phyloP scores from a whole-genome alignment of 37 sponge, comb jelly and placozoan species.

The Mnemiopsis leidyi region DNA sequence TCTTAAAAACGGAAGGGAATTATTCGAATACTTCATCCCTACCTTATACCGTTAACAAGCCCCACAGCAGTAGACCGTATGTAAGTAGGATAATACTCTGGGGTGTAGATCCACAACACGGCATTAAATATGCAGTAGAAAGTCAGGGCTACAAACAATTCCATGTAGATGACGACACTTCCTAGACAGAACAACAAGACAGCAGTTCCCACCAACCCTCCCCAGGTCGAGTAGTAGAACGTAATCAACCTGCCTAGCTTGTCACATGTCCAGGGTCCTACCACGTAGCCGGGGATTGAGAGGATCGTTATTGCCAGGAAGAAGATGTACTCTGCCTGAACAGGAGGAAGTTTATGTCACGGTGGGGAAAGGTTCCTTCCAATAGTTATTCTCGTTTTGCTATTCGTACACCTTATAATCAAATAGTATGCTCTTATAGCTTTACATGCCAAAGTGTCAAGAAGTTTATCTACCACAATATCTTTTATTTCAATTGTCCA shows the following conservation, averaged over 20 bases:
- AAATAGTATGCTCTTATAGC: too few species aligned
- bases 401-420: too few species aligned
- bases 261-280: slow-evolving; percentile 9
- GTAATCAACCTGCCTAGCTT: not conserved
- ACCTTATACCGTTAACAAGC: not conserved
- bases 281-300: not conserved
- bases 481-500: too few species aligned
- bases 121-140: not conserved
- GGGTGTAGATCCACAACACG: not conserved
- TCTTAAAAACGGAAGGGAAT: too few species aligned
- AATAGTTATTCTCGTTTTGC: too few species aligned
- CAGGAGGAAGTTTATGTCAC: too few species aligned
- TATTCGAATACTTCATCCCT: too few species aligned
- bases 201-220: not conserved
- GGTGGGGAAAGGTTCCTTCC: too few species aligned
- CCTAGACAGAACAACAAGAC: not conserved
- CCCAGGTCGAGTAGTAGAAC: not conserved
- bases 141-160: not conserved
- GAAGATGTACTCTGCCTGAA: slow-evolving; percentile 25
- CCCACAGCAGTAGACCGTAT: not conserved
- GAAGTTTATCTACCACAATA: too few species aligned
- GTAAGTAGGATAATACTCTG: slow-evolving; percentile 30
- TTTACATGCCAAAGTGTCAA: too few species aligned
- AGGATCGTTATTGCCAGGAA: not conserved
- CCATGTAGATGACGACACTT: not conserved